These are phyloP conservation scores for Coluber constrictor DNA, from an alignment of 2,797 vertebrate species.

Conservation along the genomic window DNA sequence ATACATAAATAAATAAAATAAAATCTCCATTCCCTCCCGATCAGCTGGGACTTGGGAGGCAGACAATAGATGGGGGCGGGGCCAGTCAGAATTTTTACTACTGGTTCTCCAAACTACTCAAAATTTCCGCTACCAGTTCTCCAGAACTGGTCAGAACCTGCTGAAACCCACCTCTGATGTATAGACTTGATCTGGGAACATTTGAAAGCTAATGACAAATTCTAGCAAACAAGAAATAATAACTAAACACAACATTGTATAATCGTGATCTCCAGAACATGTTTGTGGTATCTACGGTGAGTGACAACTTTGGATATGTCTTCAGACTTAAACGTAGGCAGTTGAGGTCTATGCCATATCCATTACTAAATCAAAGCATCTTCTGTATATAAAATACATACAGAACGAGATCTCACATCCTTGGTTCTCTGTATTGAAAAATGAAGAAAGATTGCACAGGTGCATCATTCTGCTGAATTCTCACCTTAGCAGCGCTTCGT, in stretches of 20 bases:
- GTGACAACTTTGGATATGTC: background rate
- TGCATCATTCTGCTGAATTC: conserved; percentile 32
- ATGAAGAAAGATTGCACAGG: background rate
- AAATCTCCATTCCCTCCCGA: too few species aligned
- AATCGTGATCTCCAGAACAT: background rate
- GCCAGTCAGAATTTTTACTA: too few species aligned
- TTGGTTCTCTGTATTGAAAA: background rate
- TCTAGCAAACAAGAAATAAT: background rate
- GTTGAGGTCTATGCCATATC: background rate
- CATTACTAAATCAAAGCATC: background rate
- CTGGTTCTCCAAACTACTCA: too few species aligned
- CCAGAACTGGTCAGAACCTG: too few species aligned
- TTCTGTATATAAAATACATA: background rate
- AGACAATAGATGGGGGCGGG: too few species aligned
- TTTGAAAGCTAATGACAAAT: background rate
- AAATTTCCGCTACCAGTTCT: too few species aligned
- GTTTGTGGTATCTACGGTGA: too few species aligned
- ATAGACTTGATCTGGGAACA: background rate
- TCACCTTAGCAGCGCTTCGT: conserved; percentile 87
- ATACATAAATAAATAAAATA: too few species aligned
- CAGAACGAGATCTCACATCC: background rate
- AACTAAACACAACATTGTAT: background rate
- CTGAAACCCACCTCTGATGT: too few species aligned
- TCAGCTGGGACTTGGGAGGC: too few species aligned
- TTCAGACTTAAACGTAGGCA: background rate